Conservation (phyloP, 2,888 invertebrate genomes). For the Cheilosia impressa region DNA sequence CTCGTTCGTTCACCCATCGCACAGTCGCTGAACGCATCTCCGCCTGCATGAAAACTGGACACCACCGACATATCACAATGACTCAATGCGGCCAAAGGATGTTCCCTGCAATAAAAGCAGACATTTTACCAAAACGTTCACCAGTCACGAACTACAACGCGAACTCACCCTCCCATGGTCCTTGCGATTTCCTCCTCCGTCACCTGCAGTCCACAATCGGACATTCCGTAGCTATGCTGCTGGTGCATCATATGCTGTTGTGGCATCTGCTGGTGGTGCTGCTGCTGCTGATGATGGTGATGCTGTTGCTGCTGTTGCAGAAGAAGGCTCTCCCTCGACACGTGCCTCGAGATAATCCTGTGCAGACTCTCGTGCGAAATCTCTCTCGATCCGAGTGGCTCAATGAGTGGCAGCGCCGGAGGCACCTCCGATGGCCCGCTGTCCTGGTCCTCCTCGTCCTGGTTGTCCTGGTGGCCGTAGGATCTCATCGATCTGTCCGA, state of each 20-base stretch:
- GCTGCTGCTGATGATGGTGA: slow-evolving; percentile 77
- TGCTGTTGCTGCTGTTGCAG: slow-evolving; percentile 82
- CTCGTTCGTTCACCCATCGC: slow-evolving; percentile 83
- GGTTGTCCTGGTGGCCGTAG: slow-evolving; percentile 75
- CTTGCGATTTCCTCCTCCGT: slow-evolving; percentile 96
- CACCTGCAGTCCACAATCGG: slow-evolving; percentile 94
- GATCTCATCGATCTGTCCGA: slow-evolving; percentile 79
- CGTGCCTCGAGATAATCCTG: slow-evolving; percentile 83
- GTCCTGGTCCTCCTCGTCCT: slow-evolving; percentile 90
- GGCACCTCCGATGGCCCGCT: slow-evolving; percentile 93
- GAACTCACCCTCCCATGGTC: slow-evolving; percentile 89
- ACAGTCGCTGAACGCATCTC: slow-evolving; percentile 84
- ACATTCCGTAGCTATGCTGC: slow-evolving; percentile 86
- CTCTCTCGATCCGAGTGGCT: slow-evolving; percentile 91
- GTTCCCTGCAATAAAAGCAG: slow-evolving; percentile 86
- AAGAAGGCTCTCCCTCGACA: slow-evolving; percentile 88
- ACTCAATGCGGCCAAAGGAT: slow-evolving; percentile 94
- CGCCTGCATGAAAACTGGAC: slow-evolving; percentile 89
- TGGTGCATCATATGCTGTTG: slow-evolving; percentile 89
- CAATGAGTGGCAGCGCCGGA: slow-evolving; percentile 91
- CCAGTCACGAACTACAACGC: neutral
- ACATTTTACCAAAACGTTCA: neutral
- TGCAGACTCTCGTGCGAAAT: slow-evolving; percentile 93
- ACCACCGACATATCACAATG: slow-evolving; percentile 96
- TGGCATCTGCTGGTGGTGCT: slow-evolving; percentile 79